Conservation (phyloP, 2,888 invertebrate genomes). For the Pyrochroa serraticornis region DNA sequence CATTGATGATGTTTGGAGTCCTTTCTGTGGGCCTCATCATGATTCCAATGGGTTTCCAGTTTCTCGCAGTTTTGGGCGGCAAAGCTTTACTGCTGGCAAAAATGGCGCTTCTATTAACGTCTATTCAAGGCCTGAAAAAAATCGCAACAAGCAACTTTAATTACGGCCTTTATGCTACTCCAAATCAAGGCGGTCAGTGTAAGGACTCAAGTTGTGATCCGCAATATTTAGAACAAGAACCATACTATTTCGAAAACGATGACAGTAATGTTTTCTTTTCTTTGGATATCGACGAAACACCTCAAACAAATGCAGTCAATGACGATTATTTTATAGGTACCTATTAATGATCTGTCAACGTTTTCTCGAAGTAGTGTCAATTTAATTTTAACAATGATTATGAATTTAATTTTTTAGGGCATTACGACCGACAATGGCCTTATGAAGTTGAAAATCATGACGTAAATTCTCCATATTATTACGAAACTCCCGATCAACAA, state of each 20-base stretch:
- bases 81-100: constrained; percentile 81
- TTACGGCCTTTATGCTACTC: constrained; percentile 76
- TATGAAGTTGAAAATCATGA: constrained; percentile 34
- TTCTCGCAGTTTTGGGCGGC: constrained; percentile 80
- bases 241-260: constrained; percentile 13
- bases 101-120: constrained; percentile 79
- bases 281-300: constrained; percentile 16
- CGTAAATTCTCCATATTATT: constrained; percentile 5
- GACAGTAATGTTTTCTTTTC: constrained; percentile 14
- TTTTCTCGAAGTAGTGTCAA: not conserved
- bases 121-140: constrained; percentile 81
- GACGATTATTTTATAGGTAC: constrained; percentile 1
- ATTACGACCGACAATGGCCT: constrained; percentile 48
- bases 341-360: not conserved
- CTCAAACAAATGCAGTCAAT: not conserved
- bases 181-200: constrained; percentile 41
- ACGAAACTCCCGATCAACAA: constrained; percentile 13
- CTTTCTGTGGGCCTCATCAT: constrained; percentile 78
- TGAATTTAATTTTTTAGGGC: constrained; percentile 45
- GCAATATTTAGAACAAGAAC: not conserved
- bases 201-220: constrained; percentile 27
- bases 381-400: not conserved
- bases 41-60: constrained; percentile 84
- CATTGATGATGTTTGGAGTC: constrained; percentile 80
- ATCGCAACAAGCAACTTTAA: constrained; percentile 76